Percentiles rank a stretch among this genome's conserved stretches.
Conservation (phyloP, 2,797 vertebrate genomes). For the Galagoides demidoff region DNA sequence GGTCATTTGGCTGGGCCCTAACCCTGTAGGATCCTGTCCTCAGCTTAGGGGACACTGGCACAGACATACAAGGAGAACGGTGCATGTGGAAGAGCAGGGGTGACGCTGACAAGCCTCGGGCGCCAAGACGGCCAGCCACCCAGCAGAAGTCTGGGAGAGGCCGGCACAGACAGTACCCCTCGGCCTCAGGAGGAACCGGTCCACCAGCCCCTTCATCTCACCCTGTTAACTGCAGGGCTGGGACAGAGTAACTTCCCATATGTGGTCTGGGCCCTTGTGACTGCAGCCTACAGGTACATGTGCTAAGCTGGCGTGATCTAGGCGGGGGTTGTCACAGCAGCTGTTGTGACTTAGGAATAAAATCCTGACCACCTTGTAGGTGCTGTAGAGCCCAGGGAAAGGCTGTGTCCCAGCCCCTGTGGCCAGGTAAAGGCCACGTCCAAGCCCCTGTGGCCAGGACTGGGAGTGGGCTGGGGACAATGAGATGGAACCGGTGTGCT, state of each 20-base stretch:
- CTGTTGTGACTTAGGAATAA: neutral
- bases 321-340: too few species aligned
- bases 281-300: neutral
- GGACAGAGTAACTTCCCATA: too few species aligned
- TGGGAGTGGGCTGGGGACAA: neutral
- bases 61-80: neutral
- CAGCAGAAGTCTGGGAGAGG: neutral
- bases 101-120: neutral
- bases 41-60: neutral
- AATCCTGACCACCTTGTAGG: too few species aligned
- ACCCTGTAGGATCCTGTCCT: neutral
- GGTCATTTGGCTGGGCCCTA: neutral
- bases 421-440: neutral
- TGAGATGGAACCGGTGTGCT: neutral
- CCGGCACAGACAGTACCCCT: neutral
- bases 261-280: neutral
- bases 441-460: neutral
- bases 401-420: neutral
- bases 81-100: fast-evolving
- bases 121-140: fast-evolving
- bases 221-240: neutral
- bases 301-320: neutral
- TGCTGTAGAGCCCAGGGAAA: neutral
- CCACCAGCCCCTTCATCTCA: neutral
- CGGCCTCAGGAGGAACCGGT: neutral